Percentiles rank a stretch among this genome's conserved stretches.
Evolutionary conservation across 2,888 invertebrate species (phyloP).

Genomic region (Tipula vernalis): DNA sequence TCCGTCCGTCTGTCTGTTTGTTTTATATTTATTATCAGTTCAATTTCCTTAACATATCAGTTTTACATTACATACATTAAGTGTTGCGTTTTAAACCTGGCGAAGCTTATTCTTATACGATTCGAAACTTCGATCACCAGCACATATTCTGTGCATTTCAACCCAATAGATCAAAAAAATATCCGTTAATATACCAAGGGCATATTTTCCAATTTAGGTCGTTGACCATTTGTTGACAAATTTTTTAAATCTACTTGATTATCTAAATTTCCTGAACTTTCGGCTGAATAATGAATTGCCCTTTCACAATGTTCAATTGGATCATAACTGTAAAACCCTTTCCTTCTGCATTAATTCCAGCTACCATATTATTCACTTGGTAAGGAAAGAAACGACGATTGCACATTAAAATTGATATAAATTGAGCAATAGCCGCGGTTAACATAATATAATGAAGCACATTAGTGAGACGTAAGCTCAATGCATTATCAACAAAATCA

Average conservation of each 20-base stretch:
- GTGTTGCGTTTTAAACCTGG: not conserved
- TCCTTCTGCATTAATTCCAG: constrained; percentile 85
- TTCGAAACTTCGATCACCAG: no score
- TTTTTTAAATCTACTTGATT: constrained; percentile 91
- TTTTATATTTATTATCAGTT: not conserved
- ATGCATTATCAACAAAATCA: constrained; percentile 77
- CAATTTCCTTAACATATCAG: not conserved
- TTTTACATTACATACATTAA: not conserved
- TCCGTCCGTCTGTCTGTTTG: no score
- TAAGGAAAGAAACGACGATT: constrained; percentile 97
- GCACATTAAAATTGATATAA: constrained; percentile 92
- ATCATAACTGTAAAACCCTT: constrained; percentile 94
- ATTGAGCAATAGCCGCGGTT: constrained; percentile 86
- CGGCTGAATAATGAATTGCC: constrained; percentile 73
- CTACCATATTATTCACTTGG: constrained; percentile 89
- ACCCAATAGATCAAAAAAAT: constrained; percentile 90
- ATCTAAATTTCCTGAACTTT: constrained; percentile 84
- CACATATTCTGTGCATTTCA: constrained; percentile 49
- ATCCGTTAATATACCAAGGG: constrained; percentile 78
- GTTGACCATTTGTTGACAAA: constrained; percentile 45
- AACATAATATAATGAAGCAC: constrained; percentile 88
- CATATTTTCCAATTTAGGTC: constrained; percentile 57
- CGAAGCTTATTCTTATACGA: not conserved
- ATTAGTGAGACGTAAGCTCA: constrained; percentile 80
- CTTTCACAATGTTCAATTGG: constrained; percentile 92